Conservation (phyloP, 2,797 vertebrate species). For the Acestrorhynchus altus region DNA sequence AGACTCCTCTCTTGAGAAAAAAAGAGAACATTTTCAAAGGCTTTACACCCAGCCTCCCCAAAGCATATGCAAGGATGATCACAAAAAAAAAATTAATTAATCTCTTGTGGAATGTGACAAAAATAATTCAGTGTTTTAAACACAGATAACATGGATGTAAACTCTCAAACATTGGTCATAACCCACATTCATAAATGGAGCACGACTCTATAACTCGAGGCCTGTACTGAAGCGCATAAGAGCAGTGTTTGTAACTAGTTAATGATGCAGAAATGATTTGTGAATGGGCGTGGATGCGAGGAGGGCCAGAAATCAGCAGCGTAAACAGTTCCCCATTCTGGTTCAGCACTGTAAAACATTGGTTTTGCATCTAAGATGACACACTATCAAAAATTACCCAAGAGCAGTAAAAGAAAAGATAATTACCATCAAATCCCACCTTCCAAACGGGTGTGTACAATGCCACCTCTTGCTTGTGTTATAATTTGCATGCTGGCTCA, state of each 20-base stretch:
- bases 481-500: too few species aligned
- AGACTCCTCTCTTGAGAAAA: not conserved
- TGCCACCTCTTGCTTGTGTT: too few species aligned
- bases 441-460: too few species aligned
- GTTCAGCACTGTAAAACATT: too few species aligned
- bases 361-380: too few species aligned
- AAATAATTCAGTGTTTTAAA: constrained; percentile 33
- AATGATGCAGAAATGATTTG: constrained; percentile 29
- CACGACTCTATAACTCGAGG: not conserved
- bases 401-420: too few species aligned
- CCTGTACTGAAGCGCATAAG: not conserved
- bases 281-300: not conserved
- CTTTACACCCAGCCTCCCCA: constrained; percentile 13
- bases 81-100: constrained; percentile 40
- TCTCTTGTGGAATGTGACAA: constrained; percentile 32
- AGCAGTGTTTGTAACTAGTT: constrained; percentile 30
- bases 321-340: not conserved
- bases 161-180: constrained; percentile 30
- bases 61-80: constrained; percentile 27
- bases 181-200: constrained; percentile 34
- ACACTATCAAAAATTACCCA: too few species aligned
- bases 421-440: too few species aligned
- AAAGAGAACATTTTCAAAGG: constrained; percentile 1
- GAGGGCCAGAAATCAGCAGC: too few species aligned
- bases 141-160: constrained; percentile 6